Base-by-base conservation (phyloP, 2,797 vertebrate genomes). In the Oophaga sylvatica region DNA sequence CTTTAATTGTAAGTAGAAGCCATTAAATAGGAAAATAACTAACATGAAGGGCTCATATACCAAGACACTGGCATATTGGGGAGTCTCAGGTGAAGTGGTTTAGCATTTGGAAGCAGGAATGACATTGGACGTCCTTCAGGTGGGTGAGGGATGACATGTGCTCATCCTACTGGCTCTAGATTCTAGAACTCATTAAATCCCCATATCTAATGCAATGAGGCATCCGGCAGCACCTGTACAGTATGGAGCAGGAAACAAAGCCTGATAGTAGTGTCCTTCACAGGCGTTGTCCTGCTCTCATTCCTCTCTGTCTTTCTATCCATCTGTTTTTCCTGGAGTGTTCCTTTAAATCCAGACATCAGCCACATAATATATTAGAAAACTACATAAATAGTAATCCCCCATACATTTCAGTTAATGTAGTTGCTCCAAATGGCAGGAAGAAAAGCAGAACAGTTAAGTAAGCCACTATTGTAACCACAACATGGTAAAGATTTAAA, bases 201-300 rank as follows among this genome's bases (percentile, higher is more conserved):
- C 67, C 76, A 80, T 88, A 84, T 88, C 63, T 84, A 80, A 88
- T 88, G 82, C 82, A 88, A 84, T 88, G 87, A 88, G 87, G 87
- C 81, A 80, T 88, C 82, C 19, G 65, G 76, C 53, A 62, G 82
- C 87, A 80, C 82, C 87, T 88, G 87, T 84, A 84, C 63, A 63
- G 70, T 57, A 20, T 29, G 41, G 29, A 83, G 48, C 87, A 8
- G 59, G 63, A 35, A 79, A 31, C 22, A 20, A 67, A 26, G 75
- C 63, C 68, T 22, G 12, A 22, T 76, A 53, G 48, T 41, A 62
- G 31, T 80, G 81, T 53, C 81, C 87, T 88, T 88, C 81, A 88
- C 73, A 79, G 22, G 20, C 60, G n/a, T 35, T 29, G 68, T 29
- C 80, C 41, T 63, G 11, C 73, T 45, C 35, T 59, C 48, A 60